Evolutionary conservation across 2,113 vertebrate species (phyloP), one percentile per base, ranked within the genome.

Genomic region (Henicopernis longicauda): DNA sequence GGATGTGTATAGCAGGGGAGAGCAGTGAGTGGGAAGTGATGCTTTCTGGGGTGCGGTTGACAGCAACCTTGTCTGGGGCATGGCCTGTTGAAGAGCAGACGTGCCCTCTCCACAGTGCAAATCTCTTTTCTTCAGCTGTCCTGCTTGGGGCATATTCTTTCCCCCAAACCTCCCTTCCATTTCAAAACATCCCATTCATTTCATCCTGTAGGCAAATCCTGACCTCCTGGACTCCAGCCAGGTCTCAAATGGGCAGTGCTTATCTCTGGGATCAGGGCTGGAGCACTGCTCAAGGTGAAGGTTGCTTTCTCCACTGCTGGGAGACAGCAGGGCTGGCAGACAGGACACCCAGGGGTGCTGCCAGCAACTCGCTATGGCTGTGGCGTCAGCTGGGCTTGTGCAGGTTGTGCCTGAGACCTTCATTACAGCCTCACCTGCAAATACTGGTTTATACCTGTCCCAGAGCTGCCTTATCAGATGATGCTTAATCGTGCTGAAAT

Each of bases 381-480:
- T 87, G 74, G 90, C 58, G 13, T 87, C 81, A 63, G 80, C 67
- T 82, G 81, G 47, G 54, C 76, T 90, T 80, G 61, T 26, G 86
- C 91, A 85, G 40, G 54, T 65, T 87, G 57, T 71, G 89, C 81
- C 34, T 0, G 6, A 91, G 96, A 91, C 91, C 70, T 94, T 95
- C 54, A 17, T 95, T 94, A 54, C 54, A 81, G 71, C 52, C 93
- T 95, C 62, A 72, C 89, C 91, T 95, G 78, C 81, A 72, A 61
- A 78, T 57, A 89, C 97, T 95, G 91, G 94, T 89, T 95, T 34
- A 7, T 94, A 67, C 95, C 94, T 93, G 95, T 95, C 86, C 77
- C 58, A 44, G 58, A 71, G 73, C 70, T 90, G 54, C 91, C 62
- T 92, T 91, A 95, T 95, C 96, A 93, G 93, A 87, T 86, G 54